A percentile compares a stretch with the other conserved stretches of the same genome.
Evolutionary conservation across 2,888 invertebrate genomes (phyloP).

Genomic region (Patella caerulea): DNA sequence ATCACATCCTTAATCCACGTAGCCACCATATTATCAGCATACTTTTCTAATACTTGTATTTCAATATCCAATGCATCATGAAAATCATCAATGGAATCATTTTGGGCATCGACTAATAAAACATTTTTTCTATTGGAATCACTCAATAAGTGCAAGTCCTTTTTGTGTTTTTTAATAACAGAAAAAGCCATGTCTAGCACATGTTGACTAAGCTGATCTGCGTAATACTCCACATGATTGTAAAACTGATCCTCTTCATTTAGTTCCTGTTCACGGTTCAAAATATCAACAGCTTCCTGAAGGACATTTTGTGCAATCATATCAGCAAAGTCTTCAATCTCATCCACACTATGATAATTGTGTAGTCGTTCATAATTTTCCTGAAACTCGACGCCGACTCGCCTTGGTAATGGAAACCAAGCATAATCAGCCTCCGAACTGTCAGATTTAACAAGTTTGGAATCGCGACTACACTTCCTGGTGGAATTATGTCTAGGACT

Average conservation of each 20-base stretch:
- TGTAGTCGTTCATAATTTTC: constrained; percentile 30
- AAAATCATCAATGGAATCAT: constrained; percentile 36
- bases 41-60: constrained; percentile 45
- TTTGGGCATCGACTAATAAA: background rate
- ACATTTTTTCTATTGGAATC: background rate
- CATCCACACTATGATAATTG: constrained; percentile 39
- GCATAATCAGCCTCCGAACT: constrained; percentile 36
- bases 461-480: constrained; percentile 29
- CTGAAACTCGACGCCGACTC: constrained; percentile 40
- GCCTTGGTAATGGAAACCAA: constrained; percentile 42
- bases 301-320: constrained; percentile 39
- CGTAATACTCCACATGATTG: constrained; percentile 13
- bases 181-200: constrained; percentile 16
- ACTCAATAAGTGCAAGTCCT: background rate
- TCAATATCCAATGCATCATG: constrained; percentile 51
- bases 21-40: constrained; percentile 52
- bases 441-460: constrained; percentile 26
- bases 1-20: constrained; percentile 40
- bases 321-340: constrained; percentile 40
- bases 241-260: constrained; percentile 25
- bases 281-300: constrained; percentile 41
- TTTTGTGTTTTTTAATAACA: background rate
- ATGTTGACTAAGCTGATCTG: constrained; percentile 6
- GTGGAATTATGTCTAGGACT: constrained; percentile 27
- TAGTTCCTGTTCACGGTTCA: constrained; percentile 32